Conservation (phyloP, 2,113 vertebrate genomes). For the Grantiella picta region DNA sequence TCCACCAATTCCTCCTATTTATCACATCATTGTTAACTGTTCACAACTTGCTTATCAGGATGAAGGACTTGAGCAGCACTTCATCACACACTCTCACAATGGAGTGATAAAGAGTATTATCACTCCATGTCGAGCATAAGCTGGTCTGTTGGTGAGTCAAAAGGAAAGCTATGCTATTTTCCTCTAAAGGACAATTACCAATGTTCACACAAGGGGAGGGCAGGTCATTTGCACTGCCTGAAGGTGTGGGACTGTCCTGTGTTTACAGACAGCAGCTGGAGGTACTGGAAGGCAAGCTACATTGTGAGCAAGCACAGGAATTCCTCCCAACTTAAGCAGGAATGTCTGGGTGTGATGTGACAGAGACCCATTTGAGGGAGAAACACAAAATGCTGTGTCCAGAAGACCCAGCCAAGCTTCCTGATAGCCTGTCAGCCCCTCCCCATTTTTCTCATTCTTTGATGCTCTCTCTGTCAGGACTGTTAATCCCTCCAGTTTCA, state of each 20-base stretch:
- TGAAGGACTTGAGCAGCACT: not conserved
- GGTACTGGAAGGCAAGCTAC: not conserved
- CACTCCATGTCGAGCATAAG: not conserved
- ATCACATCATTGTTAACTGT: not conserved
- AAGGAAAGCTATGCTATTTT: not conserved
- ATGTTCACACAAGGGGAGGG: not conserved
- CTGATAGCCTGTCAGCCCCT: not conserved
- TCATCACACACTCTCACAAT: not conserved
- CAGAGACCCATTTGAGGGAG: not conserved
- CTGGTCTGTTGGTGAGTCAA: not conserved
- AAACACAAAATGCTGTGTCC: rapidly evolving
- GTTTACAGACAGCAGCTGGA: not conserved
- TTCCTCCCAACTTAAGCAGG: not conserved
- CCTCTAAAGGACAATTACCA: not conserved
- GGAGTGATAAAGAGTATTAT: not conserved
- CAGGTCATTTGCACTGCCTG: not conserved
- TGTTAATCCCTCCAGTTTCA: not conserved
- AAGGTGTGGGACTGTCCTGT: not conserved
- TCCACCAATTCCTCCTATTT: not conserved
- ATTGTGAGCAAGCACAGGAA: not conserved
- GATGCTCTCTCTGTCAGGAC: not conserved
- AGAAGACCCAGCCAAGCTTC: not conserved
- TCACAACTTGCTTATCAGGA: not conserved
- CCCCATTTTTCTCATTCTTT: slow-evolving; percentile 2
- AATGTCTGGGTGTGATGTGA: not conserved